These are phyloP conservation scores for Gymnoscopelus microlampas DNA, from an alignment of 2,797 vertebrate genomes.

Conservation along the genomic window DNA sequence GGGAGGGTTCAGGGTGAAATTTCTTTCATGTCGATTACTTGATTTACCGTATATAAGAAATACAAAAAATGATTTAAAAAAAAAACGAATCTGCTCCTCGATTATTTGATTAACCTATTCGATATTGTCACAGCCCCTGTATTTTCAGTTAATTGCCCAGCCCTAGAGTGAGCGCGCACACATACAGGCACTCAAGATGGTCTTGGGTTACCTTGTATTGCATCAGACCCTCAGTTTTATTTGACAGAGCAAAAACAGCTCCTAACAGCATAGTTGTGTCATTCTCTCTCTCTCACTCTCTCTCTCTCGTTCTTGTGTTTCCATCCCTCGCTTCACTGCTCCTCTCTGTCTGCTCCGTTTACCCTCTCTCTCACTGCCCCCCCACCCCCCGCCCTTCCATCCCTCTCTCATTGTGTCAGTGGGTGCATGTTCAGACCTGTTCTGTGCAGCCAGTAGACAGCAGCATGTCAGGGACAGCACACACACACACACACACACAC, in stretches of 20 bases:
- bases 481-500: background rate
- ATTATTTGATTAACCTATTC: no score
- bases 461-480: no score
- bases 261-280: constrained; percentile 28
- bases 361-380: background rate
- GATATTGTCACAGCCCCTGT: no score
- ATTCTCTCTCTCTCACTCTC: constrained; percentile 19
- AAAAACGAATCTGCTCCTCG: no score
- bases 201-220: constrained; percentile 62
- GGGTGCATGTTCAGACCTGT: no score
- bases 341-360: background rate
- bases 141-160: no score
- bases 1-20: no score
- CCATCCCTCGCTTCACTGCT: background rate
- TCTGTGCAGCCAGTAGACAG: no score
- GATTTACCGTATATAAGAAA: no score
- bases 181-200: background rate
- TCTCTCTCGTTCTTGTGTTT: background rate
- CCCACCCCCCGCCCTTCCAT: background rate
- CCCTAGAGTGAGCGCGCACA: background rate
- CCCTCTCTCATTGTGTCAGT: background rate
- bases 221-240: constrained; percentile 64
- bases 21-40: no score
- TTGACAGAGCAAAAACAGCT: constrained; percentile 47
- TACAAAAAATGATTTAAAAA: no score